Conservation (phyloP, 2,797 vertebrate species). For the Schizothorax lantsangensis region DNA sequence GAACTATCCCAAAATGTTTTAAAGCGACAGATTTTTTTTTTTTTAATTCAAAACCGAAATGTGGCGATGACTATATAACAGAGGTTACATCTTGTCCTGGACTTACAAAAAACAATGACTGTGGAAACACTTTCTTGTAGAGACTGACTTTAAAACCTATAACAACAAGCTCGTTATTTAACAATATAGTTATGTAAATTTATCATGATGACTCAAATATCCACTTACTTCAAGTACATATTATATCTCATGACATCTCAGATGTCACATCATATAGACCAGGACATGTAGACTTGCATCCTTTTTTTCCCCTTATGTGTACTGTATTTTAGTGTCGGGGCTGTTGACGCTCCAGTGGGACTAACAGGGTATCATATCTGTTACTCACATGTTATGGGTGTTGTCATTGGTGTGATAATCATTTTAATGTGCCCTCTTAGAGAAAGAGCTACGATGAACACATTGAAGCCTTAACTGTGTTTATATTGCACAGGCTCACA, state of each 20-base stretch:
- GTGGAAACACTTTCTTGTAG: not conserved
- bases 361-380: slow-evolving; percentile 18
- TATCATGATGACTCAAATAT: slow-evolving; percentile 17
- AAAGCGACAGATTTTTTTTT: not conserved
- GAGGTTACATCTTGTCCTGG: not conserved
- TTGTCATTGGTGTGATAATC: slow-evolving; percentile 14
- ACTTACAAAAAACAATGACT: not conserved
- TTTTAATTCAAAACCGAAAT: not conserved
- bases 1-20: not conserved
- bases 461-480: slow-evolving; percentile 37
- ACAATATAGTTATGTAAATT: not conserved
- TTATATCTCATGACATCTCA: not conserved
- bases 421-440: not conserved
- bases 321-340: not conserved
- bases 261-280: not conserved
- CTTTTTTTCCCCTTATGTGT: not conserved
- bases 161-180: not conserved
- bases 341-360: not conserved
- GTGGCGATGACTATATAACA: not conserved
- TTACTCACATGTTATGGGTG: slow-evolving; percentile 2
- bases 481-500: slow-evolving; percentile 25
- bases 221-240: not conserved
- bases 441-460: slow-evolving; percentile 7
- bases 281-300: not conserved
- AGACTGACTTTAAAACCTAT: not conserved